Base-by-base conservation (phyloP, 2,797 vertebrate genomes). In the Sebastiscus albofasciatus region DNA sequence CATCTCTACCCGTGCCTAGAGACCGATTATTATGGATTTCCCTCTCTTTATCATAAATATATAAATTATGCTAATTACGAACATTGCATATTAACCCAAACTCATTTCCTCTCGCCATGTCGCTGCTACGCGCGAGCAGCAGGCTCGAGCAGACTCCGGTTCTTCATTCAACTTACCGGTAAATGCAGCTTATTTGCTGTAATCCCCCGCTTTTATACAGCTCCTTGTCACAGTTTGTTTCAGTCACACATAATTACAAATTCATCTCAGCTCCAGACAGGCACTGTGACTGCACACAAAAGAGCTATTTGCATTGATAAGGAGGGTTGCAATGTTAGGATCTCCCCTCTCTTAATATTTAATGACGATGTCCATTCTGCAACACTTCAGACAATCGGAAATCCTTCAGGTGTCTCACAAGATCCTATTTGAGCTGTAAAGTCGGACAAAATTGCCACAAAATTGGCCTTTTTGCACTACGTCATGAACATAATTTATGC, bases 401-500 rank as follows among this genome's bases (percentile, higher is more conserved):
- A 89, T 90, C 90, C 93, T 87, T 52, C 52, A 84, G 84, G 84
- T 82, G 82, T 60, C 81, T 81, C 88, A 80, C 77, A 79, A 75
- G 81, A 85, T 87, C 86, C 90, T 46, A 68, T 90, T 87, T 92
- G 81, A 89, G 89, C 89, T 70, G 83, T 72, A 93, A 96, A 96
- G 91, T 95, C 92, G 89, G 77, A 54, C 81, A 94, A 96, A 96
- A 94, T 96, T 95, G 95, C 94, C 94, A 95, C 92, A 95, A 96
- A 96, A 95, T 95, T 96, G 95, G 95, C 96, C 96, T 97, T 97
- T 42, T 96, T 95, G 95, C 96, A 97, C 97, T 98, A 98, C 98
- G 98, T 99, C 97, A 99, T 98, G 97, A 98, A 96, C 98, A 99
- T 99, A 99, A 98, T 98, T 98, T 99, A 99, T 99, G 97, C 98